Base-by-base conservation (phyloP, 2,888 invertebrate species). In the Charanyca ferruginea region DNA sequence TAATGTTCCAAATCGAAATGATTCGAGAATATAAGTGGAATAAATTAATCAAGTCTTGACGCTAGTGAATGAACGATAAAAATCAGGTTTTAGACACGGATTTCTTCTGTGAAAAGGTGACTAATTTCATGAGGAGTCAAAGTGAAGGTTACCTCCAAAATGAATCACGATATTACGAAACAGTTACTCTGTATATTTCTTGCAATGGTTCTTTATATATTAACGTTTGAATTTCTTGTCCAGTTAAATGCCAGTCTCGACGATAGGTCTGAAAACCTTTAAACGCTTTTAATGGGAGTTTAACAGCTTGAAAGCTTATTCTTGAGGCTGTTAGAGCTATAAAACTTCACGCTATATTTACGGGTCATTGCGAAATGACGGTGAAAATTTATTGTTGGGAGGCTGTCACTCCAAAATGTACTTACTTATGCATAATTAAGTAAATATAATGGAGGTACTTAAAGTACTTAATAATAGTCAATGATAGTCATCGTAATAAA, bases 61-160 rank as follows among this genome's bases (percentile, higher is more conserved):
- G 58, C n/a, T 47, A 64, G 54, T 53, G 44, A 79, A 72, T 71
- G 48, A 63, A 68, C 61, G 61, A 69, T 72, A 65, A 66, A 59
- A 66, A 71, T 71, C 64, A 65, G 49, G 60, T 80, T 74, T 47
- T 53, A 35, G 35, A 8, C 49, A 45, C 41, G 20, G 49, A 54
- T 67, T 68, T 60, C 55, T 79, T 66, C 73, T 58, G 49, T 23
- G 64, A 68, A 78, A 65, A 42, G 57, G 42, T 80, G 81, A 80
- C 79, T 76, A 73, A 80, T 65, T 58, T 70, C 51, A 51, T 28
- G 62, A 61, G 60, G 72, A 63, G 23, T 44, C 59, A 60, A 75
- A 59, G 59, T 71, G 68, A 73, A 81, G 79, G 79, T 60, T 71
- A 59, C 11, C 41, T 38, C 23, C 61, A 64, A 42, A 49, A 55